Evolutionary conservation across 2,888 invertebrate genomes (phyloP), one percentile per base, ranked within the genome.

Genomic region (Apomyelois bistriatella): DNA sequence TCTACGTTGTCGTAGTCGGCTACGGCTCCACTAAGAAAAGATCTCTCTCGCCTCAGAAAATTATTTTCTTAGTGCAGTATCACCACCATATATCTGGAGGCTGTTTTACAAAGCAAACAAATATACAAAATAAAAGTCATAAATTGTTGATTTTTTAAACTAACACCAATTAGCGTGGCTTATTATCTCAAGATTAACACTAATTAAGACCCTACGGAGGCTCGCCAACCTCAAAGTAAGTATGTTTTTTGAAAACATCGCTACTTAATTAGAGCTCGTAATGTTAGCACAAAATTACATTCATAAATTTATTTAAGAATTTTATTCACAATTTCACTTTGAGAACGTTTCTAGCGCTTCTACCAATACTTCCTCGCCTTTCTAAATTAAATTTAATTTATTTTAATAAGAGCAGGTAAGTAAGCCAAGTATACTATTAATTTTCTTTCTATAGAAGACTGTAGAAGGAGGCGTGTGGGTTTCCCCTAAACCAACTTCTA

Each of bases 111-210:
- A n/a, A 22, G 22, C 5, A 22, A 22, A 22, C 3, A 22, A 22
- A 22, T 3, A 22, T 22, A 22, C 5, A 3, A 22, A 22, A 5
- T 22, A 3, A 2, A 22, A 2, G 22, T 3, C 22, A 22, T 22
- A 5, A 22, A 22, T 22, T 22, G 22, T 22, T 22, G 5, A 22
- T 2, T 22, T 74, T 77, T 78, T 74, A 62, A 79, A 75, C 79
- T 75, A 72, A 74, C 70, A 75, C 73, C 75, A 85, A 86, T 85
- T 87, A 87, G 80, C 74, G 79, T 74, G 74, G 79, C 82, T 85
- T 85, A 86, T 86, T 85, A 84, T 82, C 79, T 77, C 80, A 80
- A 86, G 81, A 85, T 85, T 83, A 82, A 81, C 80, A 79, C 80
- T 87, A 86, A 88, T 89, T 87, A 86, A 79, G 80, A 72, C 72